Conservation (phyloP, 2,113 vertebrate species). For the Euleptes europaea region DNA sequence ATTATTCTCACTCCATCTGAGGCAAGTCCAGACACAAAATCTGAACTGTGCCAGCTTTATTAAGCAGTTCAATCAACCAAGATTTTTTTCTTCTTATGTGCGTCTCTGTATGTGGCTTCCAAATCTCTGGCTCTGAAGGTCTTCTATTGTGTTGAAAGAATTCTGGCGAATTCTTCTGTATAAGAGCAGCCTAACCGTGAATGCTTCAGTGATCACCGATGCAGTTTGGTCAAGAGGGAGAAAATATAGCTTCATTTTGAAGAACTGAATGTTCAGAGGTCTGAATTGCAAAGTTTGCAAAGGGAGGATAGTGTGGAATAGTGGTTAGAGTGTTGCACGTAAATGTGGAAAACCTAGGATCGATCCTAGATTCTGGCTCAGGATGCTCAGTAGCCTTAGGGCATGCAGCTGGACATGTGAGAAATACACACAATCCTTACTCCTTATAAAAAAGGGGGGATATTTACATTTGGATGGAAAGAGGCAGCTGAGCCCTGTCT, state of each 20-base stretch:
- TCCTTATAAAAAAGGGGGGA: too few relatives aligned
- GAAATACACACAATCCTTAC: too few relatives aligned
- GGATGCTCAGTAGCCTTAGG: not conserved
- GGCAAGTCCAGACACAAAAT: conserved; percentile 55
- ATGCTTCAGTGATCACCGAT: conserved; percentile 13
- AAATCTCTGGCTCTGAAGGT: conserved; percentile 36
- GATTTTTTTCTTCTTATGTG: conserved; percentile 27
- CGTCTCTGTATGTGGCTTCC: conserved; percentile 37
- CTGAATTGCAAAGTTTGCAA: not conserved
- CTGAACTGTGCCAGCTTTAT: conserved; percentile 52
- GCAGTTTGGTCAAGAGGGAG: not conserved
- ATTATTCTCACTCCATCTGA: conserved; percentile 51
- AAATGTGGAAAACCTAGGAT: not conserved
- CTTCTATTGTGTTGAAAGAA: conserved; percentile 35
- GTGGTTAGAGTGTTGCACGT: not conserved
- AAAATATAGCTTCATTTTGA: not conserved
- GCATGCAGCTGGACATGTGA: not conserved
- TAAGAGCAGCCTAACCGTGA: not conserved
- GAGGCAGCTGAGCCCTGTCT: too few relatives aligned
- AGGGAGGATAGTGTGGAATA: not conserved
- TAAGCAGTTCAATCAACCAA: conserved; percentile 39
- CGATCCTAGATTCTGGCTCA: not conserved
- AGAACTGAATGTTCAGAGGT: not conserved
- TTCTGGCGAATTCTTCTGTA: conserved; percentile 17
- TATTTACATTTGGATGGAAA: too few relatives aligned